Conservation (phyloP, 2,888 invertebrate genomes). For the Meiosimyza decipiens region DNA sequence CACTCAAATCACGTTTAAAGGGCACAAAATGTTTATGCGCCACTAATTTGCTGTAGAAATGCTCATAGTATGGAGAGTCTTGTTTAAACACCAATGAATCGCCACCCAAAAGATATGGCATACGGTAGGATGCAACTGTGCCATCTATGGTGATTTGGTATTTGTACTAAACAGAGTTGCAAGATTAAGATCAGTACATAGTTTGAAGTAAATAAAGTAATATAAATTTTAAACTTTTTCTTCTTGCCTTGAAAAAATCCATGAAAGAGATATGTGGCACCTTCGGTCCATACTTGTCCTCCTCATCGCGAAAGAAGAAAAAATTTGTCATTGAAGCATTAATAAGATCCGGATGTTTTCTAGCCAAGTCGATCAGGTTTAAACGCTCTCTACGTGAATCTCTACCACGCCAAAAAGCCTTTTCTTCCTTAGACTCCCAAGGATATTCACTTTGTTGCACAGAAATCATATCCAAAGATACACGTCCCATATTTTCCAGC, state of each 20-base stretch:
- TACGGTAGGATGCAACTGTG: slow-evolving; percentile 94
- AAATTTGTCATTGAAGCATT: slow-evolving; percentile 95
- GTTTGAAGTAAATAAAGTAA: not conserved
- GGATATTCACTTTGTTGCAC: slow-evolving; percentile 80
- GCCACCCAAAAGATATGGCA: slow-evolving; percentile 91
- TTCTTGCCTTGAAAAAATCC: slow-evolving; percentile 87
- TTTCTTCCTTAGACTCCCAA: slow-evolving; percentile 81
- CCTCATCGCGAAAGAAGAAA: slow-evolving; percentile 91
- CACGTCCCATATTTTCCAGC: slow-evolving; percentile 92
- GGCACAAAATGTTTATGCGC: slow-evolving; percentile 88
- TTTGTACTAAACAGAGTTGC: slow-evolving; percentile 77
- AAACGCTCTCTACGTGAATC: slow-evolving; percentile 89
- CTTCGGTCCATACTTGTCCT: slow-evolving; percentile 87
- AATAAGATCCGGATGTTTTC: slow-evolving; percentile 80
- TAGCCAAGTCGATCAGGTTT: slow-evolving; percentile 82
- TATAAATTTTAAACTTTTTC: slow-evolving; percentile 55
- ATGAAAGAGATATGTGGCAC: slow-evolving; percentile 88
- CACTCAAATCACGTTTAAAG: slow-evolving; percentile 80
- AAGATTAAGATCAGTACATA: not conserved
- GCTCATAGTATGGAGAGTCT: slow-evolving; percentile 93
- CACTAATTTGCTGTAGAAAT: slow-evolving; percentile 84
- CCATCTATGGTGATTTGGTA: slow-evolving; percentile 96
- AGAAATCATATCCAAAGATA: slow-evolving; percentile 89
- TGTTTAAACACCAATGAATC: slow-evolving; percentile 92
- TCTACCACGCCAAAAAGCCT: slow-evolving; percentile 91